Evolutionary conservation across 2,113 vertebrate species (phyloP).

Genomic region (Antidorcas marsupialis): DNA sequence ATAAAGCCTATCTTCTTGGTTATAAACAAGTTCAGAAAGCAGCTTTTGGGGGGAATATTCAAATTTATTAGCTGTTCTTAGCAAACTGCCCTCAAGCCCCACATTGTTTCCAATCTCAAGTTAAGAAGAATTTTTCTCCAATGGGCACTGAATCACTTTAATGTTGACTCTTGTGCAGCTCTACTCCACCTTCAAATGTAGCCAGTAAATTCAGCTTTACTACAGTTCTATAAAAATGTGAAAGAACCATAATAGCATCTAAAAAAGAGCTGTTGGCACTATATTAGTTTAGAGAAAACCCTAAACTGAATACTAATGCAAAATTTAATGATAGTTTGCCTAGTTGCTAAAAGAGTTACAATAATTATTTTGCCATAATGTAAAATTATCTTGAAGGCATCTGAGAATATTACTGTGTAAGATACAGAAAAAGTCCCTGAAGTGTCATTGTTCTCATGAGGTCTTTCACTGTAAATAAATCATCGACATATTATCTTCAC

Average conservation of each 20-base stretch:
- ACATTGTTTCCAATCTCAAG: constrained; percentile 74
- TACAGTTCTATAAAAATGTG: constrained; percentile 79
- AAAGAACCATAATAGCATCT: constrained; percentile 77
- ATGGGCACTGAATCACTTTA: constrained; percentile 77
- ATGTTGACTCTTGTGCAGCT: constrained; percentile 71
- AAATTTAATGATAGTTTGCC: constrained; percentile 75
- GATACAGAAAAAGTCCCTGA: constrained; percentile 58
- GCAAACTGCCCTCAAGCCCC: constrained; percentile 69
- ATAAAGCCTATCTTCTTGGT: constrained; percentile 67
- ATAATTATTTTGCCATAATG: constrained; percentile 76
- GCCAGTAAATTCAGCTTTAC: constrained; percentile 82
- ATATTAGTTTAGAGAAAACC: constrained; percentile 76
- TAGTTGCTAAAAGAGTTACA: constrained; percentile 74
- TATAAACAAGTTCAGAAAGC: constrained; percentile 69
- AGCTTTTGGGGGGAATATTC: constrained; percentile 57
- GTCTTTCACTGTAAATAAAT: constrained; percentile 16
- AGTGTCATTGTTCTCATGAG: not conserved
- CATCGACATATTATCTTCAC: not conserved
- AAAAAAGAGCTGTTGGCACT: constrained; percentile 79
- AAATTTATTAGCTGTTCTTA: constrained; percentile 73
- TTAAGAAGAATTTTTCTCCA: constrained; percentile 76
- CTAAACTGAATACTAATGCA: constrained; percentile 78
- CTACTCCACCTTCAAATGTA: constrained; percentile 77
- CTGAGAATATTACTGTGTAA: constrained; percentile 43
- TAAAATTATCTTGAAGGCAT: constrained; percentile 68